A percentile compares a stretch with the other conserved stretches of the same genome.
Conservation (phyloP, 2,113 vertebrate species). For the Eudorcas thomsonii region DNA sequence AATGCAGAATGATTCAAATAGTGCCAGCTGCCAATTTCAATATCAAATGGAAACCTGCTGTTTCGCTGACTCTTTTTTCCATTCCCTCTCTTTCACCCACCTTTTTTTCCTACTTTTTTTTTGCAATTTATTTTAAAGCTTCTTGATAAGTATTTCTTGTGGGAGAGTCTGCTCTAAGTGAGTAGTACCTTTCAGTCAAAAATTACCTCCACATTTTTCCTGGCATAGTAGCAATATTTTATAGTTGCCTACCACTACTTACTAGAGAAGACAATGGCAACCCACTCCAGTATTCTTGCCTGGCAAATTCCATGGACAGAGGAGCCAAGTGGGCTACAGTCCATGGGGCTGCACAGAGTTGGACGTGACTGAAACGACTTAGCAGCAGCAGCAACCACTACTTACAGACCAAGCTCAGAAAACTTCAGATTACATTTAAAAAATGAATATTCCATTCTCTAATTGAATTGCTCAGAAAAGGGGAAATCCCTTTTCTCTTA, state of each 20-base stretch:
- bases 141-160: constrained; percentile 45
- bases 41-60: constrained; percentile 64
- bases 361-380: too few relatives aligned
- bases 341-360: too few relatives aligned
- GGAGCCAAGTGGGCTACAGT: too few relatives aligned
- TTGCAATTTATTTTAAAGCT: constrained; percentile 61
- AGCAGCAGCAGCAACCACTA: neutral
- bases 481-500: neutral
- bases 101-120: neutral
- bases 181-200: constrained; percentile 31
- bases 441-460: neutral
- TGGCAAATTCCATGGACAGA: too few relatives aligned
- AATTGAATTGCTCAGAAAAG: neutral
- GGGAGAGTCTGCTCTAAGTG: neutral
- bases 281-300: too few relatives aligned
- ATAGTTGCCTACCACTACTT: neutral
- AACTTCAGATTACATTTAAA: neutral
- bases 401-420: neutral
- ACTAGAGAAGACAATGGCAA: neutral
- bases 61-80: constrained; percentile 60
- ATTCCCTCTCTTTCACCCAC: neutral
- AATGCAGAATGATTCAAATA: constrained; percentile 60
- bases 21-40: constrained; percentile 70
- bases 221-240: neutral
- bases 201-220: neutral